Evolutionary conservation across 2,113 vertebrate species (phyloP).

Genomic region (Alosa alosa): DNA sequence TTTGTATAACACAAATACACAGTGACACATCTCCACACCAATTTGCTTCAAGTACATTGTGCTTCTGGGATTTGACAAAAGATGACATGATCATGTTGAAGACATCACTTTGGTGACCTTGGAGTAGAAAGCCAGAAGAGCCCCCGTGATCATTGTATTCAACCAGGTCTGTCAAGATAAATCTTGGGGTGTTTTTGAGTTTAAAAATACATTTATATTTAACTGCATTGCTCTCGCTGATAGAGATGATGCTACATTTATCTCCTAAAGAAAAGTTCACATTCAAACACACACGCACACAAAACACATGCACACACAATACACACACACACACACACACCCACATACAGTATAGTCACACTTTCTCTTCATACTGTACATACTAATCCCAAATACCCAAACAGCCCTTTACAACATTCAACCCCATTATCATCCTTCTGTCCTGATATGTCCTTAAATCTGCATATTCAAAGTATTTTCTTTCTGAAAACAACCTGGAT

Average conservation of each 20-base stretch:
- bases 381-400: not conserved
- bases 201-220: not conserved
- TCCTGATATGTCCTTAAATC: not conserved
- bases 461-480: not conserved
- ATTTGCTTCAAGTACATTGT: not conserved
- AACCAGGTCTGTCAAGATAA: too few relatives aligned
- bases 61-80: not conserved
- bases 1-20: not conserved
- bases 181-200: too few relatives aligned
- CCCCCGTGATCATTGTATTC: not conserved
- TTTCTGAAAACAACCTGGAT: not conserved
- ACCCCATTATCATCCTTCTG: not conserved
- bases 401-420: not conserved
- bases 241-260: constrained; percentile 46
- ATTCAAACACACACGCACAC: not conserved
- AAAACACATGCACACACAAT: not conserved
- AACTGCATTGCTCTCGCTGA: constrained; percentile 19
- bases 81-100: not conserved
- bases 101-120: not conserved
- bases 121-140: not conserved
- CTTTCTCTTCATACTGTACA: not conserved
- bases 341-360: not conserved
- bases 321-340: not conserved
- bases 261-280: not conserved
- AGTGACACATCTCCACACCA: not conserved